These are phyloP conservation scores for Gorsachius magnificus DNA, from an alignment of 2,797 vertebrate species.

Conservation along the genomic window DNA sequence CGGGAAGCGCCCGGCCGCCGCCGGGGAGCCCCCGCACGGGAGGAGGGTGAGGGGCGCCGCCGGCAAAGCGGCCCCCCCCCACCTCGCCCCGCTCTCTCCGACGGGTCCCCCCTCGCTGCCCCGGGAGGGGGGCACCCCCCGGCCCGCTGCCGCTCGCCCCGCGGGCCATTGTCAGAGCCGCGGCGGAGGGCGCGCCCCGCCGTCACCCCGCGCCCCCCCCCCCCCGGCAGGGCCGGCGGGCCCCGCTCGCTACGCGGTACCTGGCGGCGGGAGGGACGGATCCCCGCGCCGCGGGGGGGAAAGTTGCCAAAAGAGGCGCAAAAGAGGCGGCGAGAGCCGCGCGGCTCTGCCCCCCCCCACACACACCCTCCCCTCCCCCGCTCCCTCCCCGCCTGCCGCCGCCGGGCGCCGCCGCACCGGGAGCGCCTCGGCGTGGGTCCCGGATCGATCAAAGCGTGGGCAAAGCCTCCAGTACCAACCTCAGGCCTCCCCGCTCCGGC, in stretches of 20 bases:
- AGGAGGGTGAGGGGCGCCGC: neutral
- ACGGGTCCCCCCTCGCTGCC: neutral
- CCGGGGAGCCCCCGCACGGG: neutral
- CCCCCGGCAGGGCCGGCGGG: conserved; percentile 42
- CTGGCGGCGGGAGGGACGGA: conserved; percentile 77
- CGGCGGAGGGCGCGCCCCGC: neutral
- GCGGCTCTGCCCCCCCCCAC: neutral
- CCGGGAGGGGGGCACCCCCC: conserved; percentile 29
- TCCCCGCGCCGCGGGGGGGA: conserved; percentile 59
- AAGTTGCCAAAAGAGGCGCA: conserved; percentile 75
- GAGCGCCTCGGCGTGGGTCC: conserved; percentile 11
- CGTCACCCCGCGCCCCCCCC: conserved; percentile 26
- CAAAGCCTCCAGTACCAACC: conserved; percentile 80
- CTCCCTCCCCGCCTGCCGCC: neutral
- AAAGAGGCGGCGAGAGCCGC: neutral
- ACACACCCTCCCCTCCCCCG: no score
- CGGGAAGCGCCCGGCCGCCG: neutral
- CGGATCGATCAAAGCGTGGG: conserved; percentile 14
- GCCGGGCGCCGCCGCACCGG: neutral
- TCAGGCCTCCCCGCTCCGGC: conserved; percentile 87
- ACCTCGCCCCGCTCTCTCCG: neutral
- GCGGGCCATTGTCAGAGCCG: conserved; percentile 33
- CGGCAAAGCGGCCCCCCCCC: neutral
- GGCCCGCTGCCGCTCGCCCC: conserved; percentile 77
- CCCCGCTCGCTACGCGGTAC: conserved; percentile 75